These are phyloP conservation scores for Dipodomys spectabilis DNA, from an alignment of 2,113 vertebrate species.

Conservation along the genomic window DNA sequence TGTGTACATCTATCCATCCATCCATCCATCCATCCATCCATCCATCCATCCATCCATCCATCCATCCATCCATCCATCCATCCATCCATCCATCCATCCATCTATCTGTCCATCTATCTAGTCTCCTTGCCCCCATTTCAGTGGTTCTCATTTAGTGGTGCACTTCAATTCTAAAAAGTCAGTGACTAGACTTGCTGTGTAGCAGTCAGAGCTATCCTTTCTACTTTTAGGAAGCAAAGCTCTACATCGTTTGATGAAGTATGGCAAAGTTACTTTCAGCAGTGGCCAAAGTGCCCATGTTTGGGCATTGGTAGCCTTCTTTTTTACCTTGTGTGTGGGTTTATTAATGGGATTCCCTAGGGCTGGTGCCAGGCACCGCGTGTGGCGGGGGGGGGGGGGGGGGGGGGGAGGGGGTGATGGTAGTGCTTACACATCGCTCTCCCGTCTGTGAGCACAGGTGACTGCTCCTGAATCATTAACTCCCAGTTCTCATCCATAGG, in stretches of 20 bases:
- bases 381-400: neutral
- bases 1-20: too few species aligned
- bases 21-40: too few species aligned
- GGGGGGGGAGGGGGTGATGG: neutral
- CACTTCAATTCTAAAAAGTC: conserved; percentile 16
- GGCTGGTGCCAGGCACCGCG: neutral
- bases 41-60: too few species aligned
- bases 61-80: too few species aligned
- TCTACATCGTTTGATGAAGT: neutral
- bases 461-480: neutral
- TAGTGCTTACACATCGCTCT: too few species aligned
- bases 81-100: too few species aligned
- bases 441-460: neutral
- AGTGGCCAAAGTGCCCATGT: too few species aligned
- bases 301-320: neutral
- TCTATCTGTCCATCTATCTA: neutral
- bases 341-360: conserved; percentile 27
- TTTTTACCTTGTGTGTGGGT: neutral
- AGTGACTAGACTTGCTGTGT: conserved; percentile 17
- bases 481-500: neutral
- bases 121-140: neutral
- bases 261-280: too few species aligned
- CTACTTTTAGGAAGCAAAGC: conserved; percentile 33
- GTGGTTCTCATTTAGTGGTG: neutral
- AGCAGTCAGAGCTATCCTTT: conserved; percentile 31